These are phyloP conservation scores for Poecile montanus DNA, from an alignment of 2,797 vertebrate genomes.

Conservation along the genomic window DNA sequence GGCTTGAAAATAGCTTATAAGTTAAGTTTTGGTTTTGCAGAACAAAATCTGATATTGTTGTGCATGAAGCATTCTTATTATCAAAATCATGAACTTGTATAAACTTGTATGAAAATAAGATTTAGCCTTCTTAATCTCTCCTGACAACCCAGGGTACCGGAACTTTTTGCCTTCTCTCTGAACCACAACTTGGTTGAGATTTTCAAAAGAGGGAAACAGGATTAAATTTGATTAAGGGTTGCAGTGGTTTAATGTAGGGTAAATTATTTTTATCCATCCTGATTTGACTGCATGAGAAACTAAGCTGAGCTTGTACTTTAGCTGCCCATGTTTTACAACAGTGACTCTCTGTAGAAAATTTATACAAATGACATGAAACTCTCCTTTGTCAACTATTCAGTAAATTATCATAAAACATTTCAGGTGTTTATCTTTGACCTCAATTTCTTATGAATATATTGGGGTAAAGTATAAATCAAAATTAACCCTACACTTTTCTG, in stretches of 20 bases:
- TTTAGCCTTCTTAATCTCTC: constrained; percentile 30
- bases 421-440: constrained; percentile 9
- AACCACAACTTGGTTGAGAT: constrained; percentile 15
- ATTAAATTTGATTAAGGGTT: constrained; percentile 59
- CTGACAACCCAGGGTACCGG: constrained; percentile 25
- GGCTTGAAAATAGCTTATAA: constrained; percentile 26
- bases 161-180: constrained; percentile 50
- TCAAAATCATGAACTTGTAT: background rate
- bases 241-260: background rate
- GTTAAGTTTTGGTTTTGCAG: background rate
- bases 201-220: constrained; percentile 32
- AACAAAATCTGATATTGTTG: background rate
- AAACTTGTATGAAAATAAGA: background rate
- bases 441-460: background rate
- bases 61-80: background rate
- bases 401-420: constrained; percentile 41
- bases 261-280: constrained; percentile 50
- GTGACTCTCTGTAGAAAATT: background rate
- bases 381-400: background rate
- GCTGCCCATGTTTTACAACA: background rate
- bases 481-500: background rate
- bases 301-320: background rate
- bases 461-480: constrained; percentile 8
- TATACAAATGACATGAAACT: background rate
- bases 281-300: constrained; percentile 37